Evolutionary conservation across 2,888 invertebrate genomes (phyloP), one percentile per base, ranked within the genome.

Genomic region (Apotomis capreana): DNA sequence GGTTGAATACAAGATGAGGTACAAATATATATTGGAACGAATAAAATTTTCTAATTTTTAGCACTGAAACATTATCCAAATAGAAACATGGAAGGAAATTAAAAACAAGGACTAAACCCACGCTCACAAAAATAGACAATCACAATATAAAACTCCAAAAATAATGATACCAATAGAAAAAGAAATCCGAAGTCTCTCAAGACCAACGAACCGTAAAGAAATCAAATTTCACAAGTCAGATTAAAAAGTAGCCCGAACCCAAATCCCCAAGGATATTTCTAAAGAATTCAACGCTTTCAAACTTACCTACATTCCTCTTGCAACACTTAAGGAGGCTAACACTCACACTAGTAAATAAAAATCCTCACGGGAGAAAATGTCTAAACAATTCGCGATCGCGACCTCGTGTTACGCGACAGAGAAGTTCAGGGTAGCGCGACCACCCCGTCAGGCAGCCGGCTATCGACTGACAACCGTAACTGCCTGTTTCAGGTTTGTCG

Each of bases 391-490:
- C 74, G 75, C 13, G 72, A 74, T 74, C 73, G 76, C 73, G 76
- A 40, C 15, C 63, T 44, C 52, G 73, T 61, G 51, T 68, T 68
- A 63, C 64, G 57, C 64, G 71, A 68, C 13, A 51, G 52, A 65
- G 70, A 73, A 75, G 69, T 78, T 78, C 79, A 49, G 52, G 62
- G 63, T 40, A 58, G 80, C 80, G 76, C 87, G 87, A 78, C 84
- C 84, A 79, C 74, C 79, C 83, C 79, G 79, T 58, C 44, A 74
- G 74, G 78, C 79, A 81, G 83, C 75, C 80, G 79, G 79, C 84
- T 88, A 89, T 89, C 87, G 92, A 92, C 92, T 92, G 91, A 86
- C 86, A 87, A 77, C 78, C 80, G 76, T 76, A 78, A 79, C 81
- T 82, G 81, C 83, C 81, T 85, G 84, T 81, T 84, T 84, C 83